phyloP scores from a whole-genome alignment of 2,797 vertebrate genomes.

The Clarias platycephalus region DNA sequence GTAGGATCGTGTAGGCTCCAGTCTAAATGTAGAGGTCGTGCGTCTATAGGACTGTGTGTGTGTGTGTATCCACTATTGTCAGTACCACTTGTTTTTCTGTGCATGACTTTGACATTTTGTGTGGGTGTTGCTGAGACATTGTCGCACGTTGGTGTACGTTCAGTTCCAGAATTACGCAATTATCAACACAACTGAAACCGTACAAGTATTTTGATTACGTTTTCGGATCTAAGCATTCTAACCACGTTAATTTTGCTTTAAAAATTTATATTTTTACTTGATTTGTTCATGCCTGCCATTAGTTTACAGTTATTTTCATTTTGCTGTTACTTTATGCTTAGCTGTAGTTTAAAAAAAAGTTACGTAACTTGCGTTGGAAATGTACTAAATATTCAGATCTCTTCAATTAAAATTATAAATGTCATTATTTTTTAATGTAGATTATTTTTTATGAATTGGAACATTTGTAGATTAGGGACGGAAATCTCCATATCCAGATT shows the following conservation, averaged over 20 bases:
- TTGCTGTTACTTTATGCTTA: neutral
- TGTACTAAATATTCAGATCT: neutral
- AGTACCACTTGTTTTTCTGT: neutral
- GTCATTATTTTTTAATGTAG: no score
- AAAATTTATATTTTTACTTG: neutral
- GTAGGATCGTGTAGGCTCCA: conserved; percentile 16
- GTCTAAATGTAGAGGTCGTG: neutral
- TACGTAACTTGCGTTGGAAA: neutral
- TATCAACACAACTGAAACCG: neutral
- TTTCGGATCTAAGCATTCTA: neutral
- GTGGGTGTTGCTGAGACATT: neutral
- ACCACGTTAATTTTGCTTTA: neutral
- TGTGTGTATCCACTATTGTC: neutral
- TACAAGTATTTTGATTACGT: neutral
- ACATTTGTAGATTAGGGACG: no score
- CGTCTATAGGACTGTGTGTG: neutral
- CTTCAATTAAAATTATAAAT: no score
- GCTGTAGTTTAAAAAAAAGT: neutral
- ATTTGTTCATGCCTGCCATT: neutral
- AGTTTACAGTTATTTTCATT: no score
- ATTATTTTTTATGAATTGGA: no score
- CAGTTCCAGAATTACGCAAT: neutral
- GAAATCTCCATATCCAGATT: no score
- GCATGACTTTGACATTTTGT: conserved; percentile 15
- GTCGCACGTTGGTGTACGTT: neutral